Base-by-base conservation (phyloP, 92 coral and sea anemone species). In the Pocillopora grandis region DNA sequence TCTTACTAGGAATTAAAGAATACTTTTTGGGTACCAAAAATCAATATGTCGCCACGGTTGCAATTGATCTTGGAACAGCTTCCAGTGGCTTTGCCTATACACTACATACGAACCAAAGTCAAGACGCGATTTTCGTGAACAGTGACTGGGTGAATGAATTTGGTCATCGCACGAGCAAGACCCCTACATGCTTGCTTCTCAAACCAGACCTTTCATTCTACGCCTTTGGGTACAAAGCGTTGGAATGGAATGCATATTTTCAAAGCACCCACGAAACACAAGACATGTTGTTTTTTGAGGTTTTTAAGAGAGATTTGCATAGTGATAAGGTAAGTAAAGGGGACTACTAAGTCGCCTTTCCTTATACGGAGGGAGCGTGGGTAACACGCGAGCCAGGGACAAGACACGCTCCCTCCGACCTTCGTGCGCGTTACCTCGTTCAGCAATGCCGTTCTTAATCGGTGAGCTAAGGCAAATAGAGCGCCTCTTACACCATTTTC, bases 161-260 rank as follows among this genome's bases (percentile, higher is more conserved):
- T 58, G 81, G 81, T 19, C 59, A 77, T 77, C 59, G 37, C 63
- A 77, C 81, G 64, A 77, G 65, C 37, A 77, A 62, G 81, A 77
- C 81, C 42, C 81, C 81, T 0, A 62, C 81, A 42, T 77, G 81
- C 37, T 71, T 77, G 18, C 58, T 77, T 3, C 71, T 77, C n/a
- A 77, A 77, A 36, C 81, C 81, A 62, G 81, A 77, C 33, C 71
- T 7, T 23, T 62, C 70, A 62, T 77, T 77, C 17, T 70, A 77
- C 71, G 62, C 81, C n/a, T 77, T 77, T 63, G 81, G 81, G 17
- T 77, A 77, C 21, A n/a, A 77, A 37, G 81, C 81, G 9, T 33
- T 42, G 11, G 61, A 77, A 15, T 62, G 59, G 17, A 62, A 62
- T 20, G 71, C 71, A 19, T 21, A 77, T 20, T 59, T 77, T 2